Evolutionary conservation across 2,888 invertebrate genomes (phyloP).

Genomic region (Gonocerus acuteangulatus): DNA sequence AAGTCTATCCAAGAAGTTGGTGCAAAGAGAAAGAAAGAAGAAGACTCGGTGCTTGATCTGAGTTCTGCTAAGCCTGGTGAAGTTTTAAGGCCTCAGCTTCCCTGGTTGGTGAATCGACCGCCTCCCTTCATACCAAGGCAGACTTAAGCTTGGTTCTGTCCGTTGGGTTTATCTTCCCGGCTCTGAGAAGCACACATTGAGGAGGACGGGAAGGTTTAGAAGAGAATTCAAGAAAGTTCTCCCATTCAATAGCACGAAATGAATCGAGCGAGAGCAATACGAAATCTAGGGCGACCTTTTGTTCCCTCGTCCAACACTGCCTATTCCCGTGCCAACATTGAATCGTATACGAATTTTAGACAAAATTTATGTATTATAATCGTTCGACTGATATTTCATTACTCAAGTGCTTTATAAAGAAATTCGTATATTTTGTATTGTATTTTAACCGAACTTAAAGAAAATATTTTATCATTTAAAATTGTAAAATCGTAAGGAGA

Average conservation of each 20-base stretch:
- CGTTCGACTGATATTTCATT: not conserved
- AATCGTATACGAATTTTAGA: not conserved
- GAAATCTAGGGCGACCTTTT: too few relatives aligned
- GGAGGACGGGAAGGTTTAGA: too few relatives aligned
- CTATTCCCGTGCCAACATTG: not conserved
- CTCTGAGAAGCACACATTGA: too few relatives aligned
- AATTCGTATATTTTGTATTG: not conserved
- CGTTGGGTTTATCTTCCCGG: too few relatives aligned
- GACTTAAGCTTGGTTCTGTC: constrained; percentile 2
- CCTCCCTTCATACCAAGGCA: constrained; percentile 24
- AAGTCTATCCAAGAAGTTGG: constrained; percentile 36
- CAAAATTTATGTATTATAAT: not conserved
- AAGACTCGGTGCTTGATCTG: constrained; percentile 29
- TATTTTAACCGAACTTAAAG: not conserved
- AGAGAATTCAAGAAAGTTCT: too few relatives aligned
- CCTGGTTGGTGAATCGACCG: constrained; percentile 26
- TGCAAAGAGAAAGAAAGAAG: constrained; percentile 31
- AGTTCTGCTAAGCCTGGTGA: constrained; percentile 25
- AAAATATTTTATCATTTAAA: too few relatives aligned
- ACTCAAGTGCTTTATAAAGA: not conserved
- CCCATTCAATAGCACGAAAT: too few relatives aligned
- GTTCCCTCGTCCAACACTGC: not conserved
- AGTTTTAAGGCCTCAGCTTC: constrained; percentile 20
- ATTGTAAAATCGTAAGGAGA: too few relatives aligned
- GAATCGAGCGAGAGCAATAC: too few relatives aligned